phyloP scores from a whole-genome alignment of 2,888 invertebrate species.

The Mactromeris polynyma region DNA sequence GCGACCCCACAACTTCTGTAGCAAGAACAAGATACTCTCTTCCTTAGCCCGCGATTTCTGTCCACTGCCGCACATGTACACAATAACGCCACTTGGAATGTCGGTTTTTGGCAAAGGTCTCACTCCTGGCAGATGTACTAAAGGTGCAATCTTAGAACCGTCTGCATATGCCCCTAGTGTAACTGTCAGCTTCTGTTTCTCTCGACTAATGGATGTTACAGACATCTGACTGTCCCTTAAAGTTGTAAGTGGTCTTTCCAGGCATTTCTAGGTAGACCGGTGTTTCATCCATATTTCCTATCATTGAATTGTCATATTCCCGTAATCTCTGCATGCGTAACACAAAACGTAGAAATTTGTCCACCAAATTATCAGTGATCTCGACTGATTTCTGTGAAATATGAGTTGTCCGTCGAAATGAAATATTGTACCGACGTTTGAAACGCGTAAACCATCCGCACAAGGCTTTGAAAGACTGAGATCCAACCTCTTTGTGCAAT shows the following conservation, averaged over 20 bases:
- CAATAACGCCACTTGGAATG: conserved; percentile 15
- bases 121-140: conserved; percentile 32
- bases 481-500: no score
- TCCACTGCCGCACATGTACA: conserved; percentile 44
- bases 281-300: conserved; percentile 53
- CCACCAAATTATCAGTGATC: conserved; percentile 8
- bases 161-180: conserved; percentile 27
- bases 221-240: background rate
- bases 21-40: conserved; percentile 32
- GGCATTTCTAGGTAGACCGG: conserved; percentile 57
- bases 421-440: conserved; percentile 16
- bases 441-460: conserved; percentile 18
- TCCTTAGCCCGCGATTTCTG: conserved; percentile 40
- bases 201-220: no score
- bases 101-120: conserved; percentile 33
- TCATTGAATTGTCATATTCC: background rate
- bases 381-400: conserved; percentile 10
- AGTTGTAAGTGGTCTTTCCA: conserved; percentile 19
- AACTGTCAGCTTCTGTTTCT: conserved; percentile 16
- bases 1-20: conserved; percentile 27
- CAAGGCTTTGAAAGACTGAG: conserved; percentile 22
- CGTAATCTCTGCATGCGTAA: background rate
- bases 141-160: conserved; percentile 39
- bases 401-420: conserved; percentile 16
- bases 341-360: conserved; percentile 27